These are phyloP conservation scores for Grapholita molesta DNA, from an alignment of 1,140 invertebrate species.

Conservation along the genomic window DNA sequence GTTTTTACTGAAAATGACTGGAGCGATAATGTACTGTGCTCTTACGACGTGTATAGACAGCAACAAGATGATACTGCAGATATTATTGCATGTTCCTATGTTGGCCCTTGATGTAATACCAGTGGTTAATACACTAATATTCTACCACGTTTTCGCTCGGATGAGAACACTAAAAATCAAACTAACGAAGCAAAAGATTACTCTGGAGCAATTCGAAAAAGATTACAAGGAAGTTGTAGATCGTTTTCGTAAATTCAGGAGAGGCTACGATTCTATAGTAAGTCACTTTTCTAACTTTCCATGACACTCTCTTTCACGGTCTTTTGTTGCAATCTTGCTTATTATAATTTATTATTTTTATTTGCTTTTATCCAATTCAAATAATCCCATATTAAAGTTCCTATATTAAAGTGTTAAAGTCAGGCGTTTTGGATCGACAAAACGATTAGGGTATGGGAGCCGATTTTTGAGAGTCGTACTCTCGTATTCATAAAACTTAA, in stretches of 20 bases:
- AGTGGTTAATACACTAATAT: background rate
- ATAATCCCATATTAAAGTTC: too few species aligned
- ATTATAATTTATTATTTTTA: too few species aligned
- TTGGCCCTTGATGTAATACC: background rate
- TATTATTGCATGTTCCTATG: background rate
- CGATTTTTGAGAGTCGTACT: too few species aligned
- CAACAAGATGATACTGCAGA: background rate
- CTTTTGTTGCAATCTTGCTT: too few species aligned
- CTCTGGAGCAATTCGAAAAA: background rate
- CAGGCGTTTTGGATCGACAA: too few species aligned
- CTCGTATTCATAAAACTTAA: too few species aligned
- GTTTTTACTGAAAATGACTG: background rate
- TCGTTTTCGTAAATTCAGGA: background rate
- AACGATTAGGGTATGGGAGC: too few species aligned
- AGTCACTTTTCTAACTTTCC: too few species aligned
- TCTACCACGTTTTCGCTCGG: background rate
- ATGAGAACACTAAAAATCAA: background rate
- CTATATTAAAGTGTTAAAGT: too few species aligned
- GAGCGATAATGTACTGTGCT: background rate
- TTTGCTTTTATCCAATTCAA: too few species aligned
- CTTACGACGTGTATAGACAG: background rate
- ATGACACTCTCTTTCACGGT: too few species aligned
- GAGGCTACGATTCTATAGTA: background rate
- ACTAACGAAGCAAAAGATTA: background rate
- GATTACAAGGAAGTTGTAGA: background rate